Percentiles rank a stretch among this genome's conserved stretches.
phyloP scores from a whole-genome alignment of 2,888 invertebrate species.

The Nomada ruficornis region DNA sequence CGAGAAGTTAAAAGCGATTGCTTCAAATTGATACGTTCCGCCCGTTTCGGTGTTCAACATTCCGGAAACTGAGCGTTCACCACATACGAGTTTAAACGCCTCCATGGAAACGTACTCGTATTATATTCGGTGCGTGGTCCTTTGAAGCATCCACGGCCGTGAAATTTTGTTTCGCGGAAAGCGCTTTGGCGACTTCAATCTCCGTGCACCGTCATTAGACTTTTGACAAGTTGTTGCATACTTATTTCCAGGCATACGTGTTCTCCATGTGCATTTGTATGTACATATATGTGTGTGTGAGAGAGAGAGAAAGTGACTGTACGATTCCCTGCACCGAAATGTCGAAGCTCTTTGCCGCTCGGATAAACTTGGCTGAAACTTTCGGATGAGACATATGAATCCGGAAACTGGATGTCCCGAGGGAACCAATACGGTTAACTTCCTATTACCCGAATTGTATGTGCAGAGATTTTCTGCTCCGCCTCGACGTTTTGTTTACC shows the following conservation, averaged over 20 bases:
- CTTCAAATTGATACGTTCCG: not conserved
- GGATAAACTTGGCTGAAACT: constrained; percentile 63
- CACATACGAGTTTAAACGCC: not conserved
- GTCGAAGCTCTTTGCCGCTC: constrained; percentile 43
- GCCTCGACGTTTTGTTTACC: not conserved
- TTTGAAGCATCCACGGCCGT: constrained; percentile 3
- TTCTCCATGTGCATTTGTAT: not conserved
- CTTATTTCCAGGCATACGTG: constrained; percentile 23
- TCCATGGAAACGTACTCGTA: not conserved
- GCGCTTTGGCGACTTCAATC: constrained; percentile 47
- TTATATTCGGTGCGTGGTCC: constrained; percentile 15
- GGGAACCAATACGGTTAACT: constrained; percentile 42
- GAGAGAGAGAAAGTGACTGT: not conserved
- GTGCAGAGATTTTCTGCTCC: constrained; percentile 35
- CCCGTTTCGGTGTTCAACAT: not conserved
- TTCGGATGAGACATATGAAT: constrained; percentile 56
- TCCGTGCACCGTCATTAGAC: constrained; percentile 60
- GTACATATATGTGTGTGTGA: not conserved
- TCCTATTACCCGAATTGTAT: constrained; percentile 36
- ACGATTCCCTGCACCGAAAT: constrained; percentile 37
- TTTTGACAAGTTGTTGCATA: constrained; percentile 48
- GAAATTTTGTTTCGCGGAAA: constrained; percentile 41
- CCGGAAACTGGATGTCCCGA: constrained; percentile 38
- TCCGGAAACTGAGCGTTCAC: constrained; percentile 2
- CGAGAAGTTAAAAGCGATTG: constrained; percentile 3